Evolutionary conservation across 1,140 invertebrate genomes (phyloP).

Genomic region (Sminthurinus signatus): DNA sequence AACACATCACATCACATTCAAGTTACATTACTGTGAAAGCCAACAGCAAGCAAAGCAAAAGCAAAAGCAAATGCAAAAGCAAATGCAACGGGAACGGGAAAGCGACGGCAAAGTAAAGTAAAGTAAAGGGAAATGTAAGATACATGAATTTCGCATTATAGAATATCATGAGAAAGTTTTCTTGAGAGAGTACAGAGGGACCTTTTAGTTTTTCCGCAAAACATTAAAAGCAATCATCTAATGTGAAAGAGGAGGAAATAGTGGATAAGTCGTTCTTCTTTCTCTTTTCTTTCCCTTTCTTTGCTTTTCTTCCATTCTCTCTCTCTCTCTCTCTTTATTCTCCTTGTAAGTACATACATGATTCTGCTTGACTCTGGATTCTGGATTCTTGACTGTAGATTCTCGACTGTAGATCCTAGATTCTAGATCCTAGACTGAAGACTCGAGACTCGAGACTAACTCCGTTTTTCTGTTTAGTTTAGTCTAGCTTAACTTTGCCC

Average conservation of each 20-base stretch:
- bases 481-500: too few species aligned
- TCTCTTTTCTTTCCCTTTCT: not conserved
- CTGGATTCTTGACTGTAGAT: too few species aligned
- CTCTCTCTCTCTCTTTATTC: not conserved
- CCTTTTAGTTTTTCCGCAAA: conserved; percentile 38
- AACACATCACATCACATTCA: too few species aligned
- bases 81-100: too few species aligned
- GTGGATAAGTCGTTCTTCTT: conserved; percentile 11
- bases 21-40: too few species aligned
- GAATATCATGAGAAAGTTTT: conserved; percentile 38
- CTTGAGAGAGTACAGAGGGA: conserved; percentile 11
- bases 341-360: not conserved
- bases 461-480: not conserved
- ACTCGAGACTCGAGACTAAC: too few species aligned
- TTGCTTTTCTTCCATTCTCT: conserved; percentile 2
- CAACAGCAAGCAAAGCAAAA: too few species aligned
- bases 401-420: too few species aligned
- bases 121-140: conserved; percentile 34
- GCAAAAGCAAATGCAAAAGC: too few species aligned
- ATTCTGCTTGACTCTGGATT: not conserved
- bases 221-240: conserved; percentile 39
- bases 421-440: too few species aligned
- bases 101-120: conserved; percentile 13
- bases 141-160: conserved; percentile 41
- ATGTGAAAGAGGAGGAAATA: conserved; percentile 29